Evolutionary conservation across 2,797 vertebrate species (phyloP), one percentile per base, ranked within the genome.

Genomic region (Malacoctenus gilli): DNA sequence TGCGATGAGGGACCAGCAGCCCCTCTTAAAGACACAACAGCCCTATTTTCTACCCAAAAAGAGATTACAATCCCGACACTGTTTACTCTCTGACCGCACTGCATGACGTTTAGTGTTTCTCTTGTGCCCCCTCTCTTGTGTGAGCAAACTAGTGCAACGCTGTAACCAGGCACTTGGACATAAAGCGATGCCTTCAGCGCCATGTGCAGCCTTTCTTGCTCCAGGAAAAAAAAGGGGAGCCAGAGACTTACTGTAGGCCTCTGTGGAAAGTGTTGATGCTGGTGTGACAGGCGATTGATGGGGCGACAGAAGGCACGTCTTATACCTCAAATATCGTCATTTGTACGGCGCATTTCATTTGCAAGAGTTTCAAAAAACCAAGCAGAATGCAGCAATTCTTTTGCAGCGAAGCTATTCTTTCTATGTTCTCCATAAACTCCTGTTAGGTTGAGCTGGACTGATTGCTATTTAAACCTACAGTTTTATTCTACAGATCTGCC

Each of bases 11-110:
- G 92, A 93, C 93, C 93, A 94, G 93, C 91, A 94, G 91, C 92
- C 65, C 79, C 94, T 96, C 95, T 97, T 97, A 98, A 98, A 98
- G 96, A 95, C 90, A 96, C 95, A 96, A 94, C 92, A 89, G 87
- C 90, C 89, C 89, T 87, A 91, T 91, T 91, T 91, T 91, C 83
- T 81, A 48, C 80, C 76, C 77, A 68, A 84, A 83, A 83, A 88
- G 81, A 87, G 83, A 90, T 90, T 86, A 92, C 91, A 93, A 92
- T 91, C 83, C 87, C 59, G 70, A 88, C 87, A 90, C 85, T 93
- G 92, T 93, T 92, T 90, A 90, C 91, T 91, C 85, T 85, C 83
- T 88, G 88, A 78, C 77, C 85, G 85, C 87, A 79, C 89, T 89
- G 89, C 86, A 83, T 92, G 91, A 91, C 89, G 89, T 89, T 85